Conservation (phyloP, 2,113 vertebrate species). For the Cryptotis parvus region DNA sequence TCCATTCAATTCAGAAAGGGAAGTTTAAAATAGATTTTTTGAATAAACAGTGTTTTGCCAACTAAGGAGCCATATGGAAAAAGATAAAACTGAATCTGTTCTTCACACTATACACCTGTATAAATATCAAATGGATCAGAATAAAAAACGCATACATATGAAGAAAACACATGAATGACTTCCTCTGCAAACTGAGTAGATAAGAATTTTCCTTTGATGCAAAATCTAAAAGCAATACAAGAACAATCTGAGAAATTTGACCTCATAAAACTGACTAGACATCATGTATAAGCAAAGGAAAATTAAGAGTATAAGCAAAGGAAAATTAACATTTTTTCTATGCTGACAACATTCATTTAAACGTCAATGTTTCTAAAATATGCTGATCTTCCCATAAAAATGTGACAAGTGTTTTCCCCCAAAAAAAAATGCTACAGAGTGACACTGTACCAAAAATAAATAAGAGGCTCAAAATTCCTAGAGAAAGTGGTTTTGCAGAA, state of each 20-base stretch:
- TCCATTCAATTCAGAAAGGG: slow-evolving; percentile 4
- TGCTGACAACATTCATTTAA: not conserved
- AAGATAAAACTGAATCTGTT: slow-evolving; percentile 72
- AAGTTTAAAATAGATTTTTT: slow-evolving; percentile 64
- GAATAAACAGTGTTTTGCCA: slow-evolving; percentile 48
- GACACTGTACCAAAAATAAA: not conserved
- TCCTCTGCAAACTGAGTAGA: not conserved
- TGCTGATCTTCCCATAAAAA: not conserved
- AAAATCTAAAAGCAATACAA: not conserved
- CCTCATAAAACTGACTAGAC: not conserved
- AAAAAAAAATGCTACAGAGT: not conserved
- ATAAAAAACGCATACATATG: slow-evolving; percentile 34
- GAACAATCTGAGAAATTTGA: not conserved
- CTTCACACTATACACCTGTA: slow-evolving; percentile 64
- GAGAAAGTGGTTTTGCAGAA: not conserved
- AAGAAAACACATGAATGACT: slow-evolving; percentile 21
- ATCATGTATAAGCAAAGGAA: not conserved
- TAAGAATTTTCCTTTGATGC: slow-evolving; percentile 3
- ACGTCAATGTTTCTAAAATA: not conserved
- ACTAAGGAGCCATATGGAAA: slow-evolving; percentile 65
- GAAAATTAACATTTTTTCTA: not conserved
- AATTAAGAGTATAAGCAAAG: not conserved
- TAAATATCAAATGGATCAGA: slow-evolving; percentile 59
- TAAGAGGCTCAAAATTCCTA: not conserved
- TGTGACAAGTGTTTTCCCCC: not conserved